These are phyloP conservation scores for Drosophila cracens DNA, from an alignment of 2,888 invertebrate genomes.

Conservation along the genomic window DNA sequence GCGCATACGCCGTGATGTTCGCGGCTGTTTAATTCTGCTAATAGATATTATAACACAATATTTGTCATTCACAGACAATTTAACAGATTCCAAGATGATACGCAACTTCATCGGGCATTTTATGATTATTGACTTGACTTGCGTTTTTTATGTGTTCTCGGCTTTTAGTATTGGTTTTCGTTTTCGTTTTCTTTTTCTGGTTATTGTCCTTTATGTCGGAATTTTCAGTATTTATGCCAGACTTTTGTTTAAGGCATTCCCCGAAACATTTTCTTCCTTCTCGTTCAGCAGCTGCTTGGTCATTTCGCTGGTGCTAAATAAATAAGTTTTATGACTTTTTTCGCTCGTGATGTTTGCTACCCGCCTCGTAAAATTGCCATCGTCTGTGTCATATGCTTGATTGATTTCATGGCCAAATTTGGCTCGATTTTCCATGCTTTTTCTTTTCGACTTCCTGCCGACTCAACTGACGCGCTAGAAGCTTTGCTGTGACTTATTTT, in stretches of 20 bases:
- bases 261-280: constrained; percentile 16
- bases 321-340: constrained; percentile 78
- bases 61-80: constrained; percentile 80
- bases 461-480: constrained; percentile 3
- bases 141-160: constrained; percentile 33
- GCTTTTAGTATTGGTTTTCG: constrained; percentile 4
- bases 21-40: constrained; percentile 70
- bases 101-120: constrained; percentile 46
- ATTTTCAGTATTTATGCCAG: constrained; percentile 56
- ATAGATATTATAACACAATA: constrained; percentile 79
- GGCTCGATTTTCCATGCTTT: constrained; percentile 10
- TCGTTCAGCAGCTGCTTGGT: constrained; percentile 28
- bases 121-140: constrained; percentile 76
- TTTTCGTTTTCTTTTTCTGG: constrained; percentile 11
- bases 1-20: constrained; percentile 67
- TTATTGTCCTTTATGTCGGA: constrained; percentile 37
- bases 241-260: constrained; percentile 60
- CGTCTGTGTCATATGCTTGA: constrained; percentile 68
- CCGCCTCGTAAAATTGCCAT: constrained; percentile 65
- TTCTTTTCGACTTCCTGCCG: neutral
- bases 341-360: constrained; percentile 39
- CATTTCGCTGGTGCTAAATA: constrained; percentile 66
- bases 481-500: neutral
- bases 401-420: constrained; percentile 66
- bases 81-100: constrained; percentile 67